Percentiles rank a stretch among this genome's conserved stretches.
These are phyloP conservation scores for Saccostrea cuccullata DNA, from an alignment of 1,140 invertebrate genomes.

Conservation along the genomic window DNA sequence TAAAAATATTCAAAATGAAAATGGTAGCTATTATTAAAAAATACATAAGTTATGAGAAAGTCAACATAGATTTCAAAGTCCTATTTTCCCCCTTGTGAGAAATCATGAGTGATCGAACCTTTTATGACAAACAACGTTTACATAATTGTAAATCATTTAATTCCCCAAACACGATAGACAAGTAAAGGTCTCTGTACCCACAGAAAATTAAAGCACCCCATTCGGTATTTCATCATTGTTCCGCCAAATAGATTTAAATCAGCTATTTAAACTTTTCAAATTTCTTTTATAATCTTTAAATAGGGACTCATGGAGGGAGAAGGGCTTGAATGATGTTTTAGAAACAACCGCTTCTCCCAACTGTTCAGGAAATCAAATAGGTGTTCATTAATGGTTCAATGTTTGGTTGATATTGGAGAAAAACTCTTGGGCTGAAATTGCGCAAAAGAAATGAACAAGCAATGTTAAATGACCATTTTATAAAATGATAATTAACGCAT, in stretches of 20 bases:
- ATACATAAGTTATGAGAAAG: neutral
- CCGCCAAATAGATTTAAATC: neutral
- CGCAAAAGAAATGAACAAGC: too few relatives aligned
- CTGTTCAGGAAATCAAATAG: neutral
- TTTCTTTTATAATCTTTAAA: constrained; percentile 7
- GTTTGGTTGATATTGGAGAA: neutral
- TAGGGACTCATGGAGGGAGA: neutral
- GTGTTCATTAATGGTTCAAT: neutral
- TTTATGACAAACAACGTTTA: neutral
- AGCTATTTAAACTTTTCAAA: constrained; percentile 14
- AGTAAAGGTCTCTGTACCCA: neutral
- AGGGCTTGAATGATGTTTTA: neutral
- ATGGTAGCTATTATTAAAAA: neutral
- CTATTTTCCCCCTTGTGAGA: neutral
- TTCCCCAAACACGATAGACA: neutral
- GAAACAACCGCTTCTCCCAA: neutral
- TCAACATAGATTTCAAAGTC: neutral
- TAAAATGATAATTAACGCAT: neutral
- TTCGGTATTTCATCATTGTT: constrained; percentile 18
- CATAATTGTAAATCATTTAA: neutral
- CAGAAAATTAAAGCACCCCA: neutral
- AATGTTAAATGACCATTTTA: too few relatives aligned
- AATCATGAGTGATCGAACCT: neutral
- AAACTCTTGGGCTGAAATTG: neutral
- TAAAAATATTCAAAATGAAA: too few relatives aligned